Base-by-base conservation (phyloP, 2,888 invertebrate species). In the Pheosia tremula region DNA sequence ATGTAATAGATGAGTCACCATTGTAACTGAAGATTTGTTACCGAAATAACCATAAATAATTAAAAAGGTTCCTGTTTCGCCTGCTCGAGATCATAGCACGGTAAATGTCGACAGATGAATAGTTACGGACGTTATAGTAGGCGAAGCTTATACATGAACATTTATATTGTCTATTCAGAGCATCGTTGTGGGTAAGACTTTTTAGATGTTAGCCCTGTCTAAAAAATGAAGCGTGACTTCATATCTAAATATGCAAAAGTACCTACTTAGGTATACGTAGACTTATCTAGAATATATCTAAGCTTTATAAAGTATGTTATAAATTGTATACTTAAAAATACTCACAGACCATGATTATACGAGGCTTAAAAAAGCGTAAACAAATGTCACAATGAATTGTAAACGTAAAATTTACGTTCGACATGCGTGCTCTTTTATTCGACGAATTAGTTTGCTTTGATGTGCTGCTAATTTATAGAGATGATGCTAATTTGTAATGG, bases 31-130 rank as follows among this genome's bases (percentile, higher is more conserved):
- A 24, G 59, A 68, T 67, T 59, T 49, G 39, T 62, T 58, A 57
- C 69, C 61, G 61, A 72, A 75, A 75, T 75, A 75, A 62, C 59
- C 37, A 13, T 53, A 57, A 65, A 67, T 76, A 74, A 75, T 76
- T 74, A 69, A 75, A 75, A 76, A 70, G 24, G 67, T 63, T 64
- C 62, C 64, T 57, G 57, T 67, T 76, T 74, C 67, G 49, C 45
- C 59, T 54, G 60, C 41, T 60, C 56, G 39, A 8, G 56, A 58
- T 63, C 68, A 59, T 69, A 76, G 72, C 64, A 66, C 64, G 61
- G 11, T 10, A 5, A 47, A 4, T n/a, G 47, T 47, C 47, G 11
- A n/a, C 47, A 47, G 4, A n/a, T 47, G 47, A n/a, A n/a, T n/a
- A n/a, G 47, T n/a, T 9, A 43, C 10, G 10, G 8, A 43, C 9